Conservation (phyloP, 2,888 invertebrate species). For the Leuctra nigra region DNA sequence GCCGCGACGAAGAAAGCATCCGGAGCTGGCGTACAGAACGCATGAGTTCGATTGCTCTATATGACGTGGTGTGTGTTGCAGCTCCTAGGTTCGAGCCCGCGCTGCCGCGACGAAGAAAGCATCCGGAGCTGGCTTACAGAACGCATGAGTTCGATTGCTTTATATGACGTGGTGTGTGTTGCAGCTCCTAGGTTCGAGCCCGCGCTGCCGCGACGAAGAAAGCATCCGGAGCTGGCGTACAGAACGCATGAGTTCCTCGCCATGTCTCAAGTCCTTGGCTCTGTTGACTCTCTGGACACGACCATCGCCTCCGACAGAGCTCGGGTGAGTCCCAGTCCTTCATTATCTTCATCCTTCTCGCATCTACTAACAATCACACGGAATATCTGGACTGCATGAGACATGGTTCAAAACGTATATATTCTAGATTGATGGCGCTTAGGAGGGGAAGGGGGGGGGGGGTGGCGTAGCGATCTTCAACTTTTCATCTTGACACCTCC, state of each 20-base stretch:
- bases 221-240: conserved; percentile 83
- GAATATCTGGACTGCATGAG: neutral
- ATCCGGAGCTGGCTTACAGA: conserved; percentile 81
- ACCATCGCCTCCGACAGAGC: conserved; percentile 56
- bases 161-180: too few species aligned
- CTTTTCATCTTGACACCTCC: too few species aligned
- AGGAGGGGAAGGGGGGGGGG: too few species aligned
- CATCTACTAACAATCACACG: neutral
- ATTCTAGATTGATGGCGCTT: too few species aligned
- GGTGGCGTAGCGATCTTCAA: too few species aligned
- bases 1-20: conserved; percentile 83
- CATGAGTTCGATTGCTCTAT: too few species aligned
- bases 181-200: conserved; percentile 49
- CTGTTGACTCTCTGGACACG: conserved; percentile 53
- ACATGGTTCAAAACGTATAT: too few species aligned
- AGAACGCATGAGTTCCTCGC: conserved; percentile 74
- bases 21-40: conserved; percentile 79
- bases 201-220: conserved; percentile 79
- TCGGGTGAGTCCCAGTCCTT: conserved; percentile 45
- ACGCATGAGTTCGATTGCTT: conserved; percentile 82
- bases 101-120: conserved; percentile 81
- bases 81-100: conserved; percentile 55
- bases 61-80: too few species aligned
- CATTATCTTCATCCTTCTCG: neutral
- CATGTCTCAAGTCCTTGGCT: conserved; percentile 51